These are phyloP conservation scores for Heteractis magnifica DNA, from an alignment of 92 coral and sea anemone species.

Conservation along the genomic window DNA sequence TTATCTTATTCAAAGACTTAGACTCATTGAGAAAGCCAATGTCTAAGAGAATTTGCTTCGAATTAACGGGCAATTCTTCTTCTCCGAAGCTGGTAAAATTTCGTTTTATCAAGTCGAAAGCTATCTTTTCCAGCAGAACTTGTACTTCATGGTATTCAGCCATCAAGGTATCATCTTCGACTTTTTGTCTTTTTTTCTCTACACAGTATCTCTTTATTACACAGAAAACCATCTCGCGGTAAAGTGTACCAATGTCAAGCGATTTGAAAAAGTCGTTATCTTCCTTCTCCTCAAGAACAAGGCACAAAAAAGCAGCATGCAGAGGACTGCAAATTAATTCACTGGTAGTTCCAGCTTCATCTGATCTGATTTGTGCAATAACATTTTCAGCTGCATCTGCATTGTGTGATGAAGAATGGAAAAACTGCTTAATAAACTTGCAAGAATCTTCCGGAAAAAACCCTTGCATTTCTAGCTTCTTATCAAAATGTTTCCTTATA, in stretches of 20 bases:
- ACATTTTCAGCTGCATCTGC: neutral
- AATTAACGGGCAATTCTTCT: neutral
- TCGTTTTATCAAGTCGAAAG: neutral
- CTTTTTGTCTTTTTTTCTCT: neutral
- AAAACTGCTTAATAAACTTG: neutral
- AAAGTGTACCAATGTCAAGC: neutral
- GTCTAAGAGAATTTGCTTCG: neutral
- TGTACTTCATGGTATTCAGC: neutral
- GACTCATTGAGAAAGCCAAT: neutral
- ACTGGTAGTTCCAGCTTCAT: too few relatives aligned
- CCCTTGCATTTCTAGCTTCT: neutral
- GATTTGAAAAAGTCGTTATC: too few relatives aligned
- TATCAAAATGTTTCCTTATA: neutral
- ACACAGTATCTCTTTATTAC: neutral
- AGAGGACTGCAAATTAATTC: too few relatives aligned
- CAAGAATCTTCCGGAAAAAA: neutral
- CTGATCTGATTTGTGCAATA: too few relatives aligned
- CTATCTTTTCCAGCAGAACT: neutral
- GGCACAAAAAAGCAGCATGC: too few relatives aligned
- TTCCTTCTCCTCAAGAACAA: too few relatives aligned
- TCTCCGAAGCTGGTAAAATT: neutral
- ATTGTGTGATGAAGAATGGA: neutral
- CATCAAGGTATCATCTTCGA: neutral
- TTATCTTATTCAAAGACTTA: neutral
- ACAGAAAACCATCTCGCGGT: neutral